phyloP scores from a whole-genome alignment of 2,888 invertebrate genomes.

The Nomada hirtipes region DNA sequence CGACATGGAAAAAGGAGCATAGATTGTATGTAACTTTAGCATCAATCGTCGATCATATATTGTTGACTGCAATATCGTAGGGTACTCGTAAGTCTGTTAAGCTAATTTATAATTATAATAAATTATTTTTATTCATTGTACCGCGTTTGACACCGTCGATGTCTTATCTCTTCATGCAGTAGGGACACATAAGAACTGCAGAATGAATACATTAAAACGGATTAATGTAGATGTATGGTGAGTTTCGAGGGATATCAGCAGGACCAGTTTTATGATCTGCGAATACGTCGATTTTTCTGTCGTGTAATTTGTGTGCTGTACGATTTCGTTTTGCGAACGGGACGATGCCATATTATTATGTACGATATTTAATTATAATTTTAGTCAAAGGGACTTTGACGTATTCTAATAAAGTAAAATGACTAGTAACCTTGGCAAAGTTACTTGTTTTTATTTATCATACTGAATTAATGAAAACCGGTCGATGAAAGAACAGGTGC shows the following conservation, averaged over 20 bases:
- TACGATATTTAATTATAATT: constrained; percentile 53
- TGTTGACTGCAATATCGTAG: constrained; percentile 65
- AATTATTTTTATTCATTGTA: constrained; percentile 62
- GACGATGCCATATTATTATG: constrained; percentile 54
- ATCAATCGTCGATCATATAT: constrained; percentile 56
- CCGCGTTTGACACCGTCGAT: constrained; percentile 27
- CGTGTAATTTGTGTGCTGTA: constrained; percentile 33
- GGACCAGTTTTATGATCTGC: constrained; percentile 25
- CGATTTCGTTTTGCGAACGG: constrained; percentile 39
- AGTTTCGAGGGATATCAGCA: constrained; percentile 4
- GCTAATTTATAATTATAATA: constrained; percentile 66
- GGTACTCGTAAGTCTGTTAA: constrained; percentile 60
- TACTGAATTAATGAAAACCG: not conserved
- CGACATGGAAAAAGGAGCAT: constrained; percentile 24
- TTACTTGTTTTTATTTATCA: constrained; percentile 7
- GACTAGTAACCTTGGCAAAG: constrained; percentile 32
- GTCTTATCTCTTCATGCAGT: constrained; percentile 2
- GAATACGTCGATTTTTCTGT: constrained; percentile 2
- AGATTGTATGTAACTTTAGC: constrained; percentile 53
- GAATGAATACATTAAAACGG: constrained; percentile 7
- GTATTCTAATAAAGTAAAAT: constrained; percentile 43
- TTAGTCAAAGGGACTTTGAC: constrained; percentile 32
- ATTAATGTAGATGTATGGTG: constrained; percentile 6
- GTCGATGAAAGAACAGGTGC: not conserved
- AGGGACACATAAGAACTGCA: not conserved